phyloP scores from a whole-genome alignment of 2,888 invertebrate genomes.

The Macaria notata region DNA sequence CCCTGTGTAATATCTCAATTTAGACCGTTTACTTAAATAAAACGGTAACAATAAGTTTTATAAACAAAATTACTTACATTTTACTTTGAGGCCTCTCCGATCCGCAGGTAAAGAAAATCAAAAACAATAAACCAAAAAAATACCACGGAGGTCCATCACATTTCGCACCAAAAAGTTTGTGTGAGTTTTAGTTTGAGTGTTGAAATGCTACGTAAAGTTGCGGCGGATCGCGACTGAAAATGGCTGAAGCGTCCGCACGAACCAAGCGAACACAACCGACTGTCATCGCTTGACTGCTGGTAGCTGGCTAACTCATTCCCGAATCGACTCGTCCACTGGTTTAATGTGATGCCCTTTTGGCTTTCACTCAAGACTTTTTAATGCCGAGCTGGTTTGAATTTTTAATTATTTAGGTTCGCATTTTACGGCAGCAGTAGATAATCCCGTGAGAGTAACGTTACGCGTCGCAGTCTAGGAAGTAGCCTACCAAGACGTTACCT shows the following conservation, averaged over 20 bases:
- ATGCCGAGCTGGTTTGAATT: no score
- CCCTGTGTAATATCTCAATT: no score
- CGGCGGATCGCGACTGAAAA: slow-evolving; percentile 21
- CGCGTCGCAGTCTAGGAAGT: no score
- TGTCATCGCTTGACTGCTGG: neutral
- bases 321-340: no score
- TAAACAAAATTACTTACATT: no score
- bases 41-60: neutral
- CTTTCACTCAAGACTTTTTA: neutral
- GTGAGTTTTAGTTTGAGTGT: slow-evolving; percentile 8
- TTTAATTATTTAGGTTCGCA: no score
- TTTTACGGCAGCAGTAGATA: no score
- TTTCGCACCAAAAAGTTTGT: slow-evolving; percentile 16
- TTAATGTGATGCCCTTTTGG: neutral
- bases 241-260: slow-evolving; percentile 25
- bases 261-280: slow-evolving; percentile 17
- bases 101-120: neutral
- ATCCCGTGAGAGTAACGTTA: no score
- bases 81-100: no score
- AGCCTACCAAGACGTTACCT: no score
- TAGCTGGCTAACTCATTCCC: no score
- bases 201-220: slow-evolving; percentile 23
- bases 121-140: slow-evolving; percentile 7
- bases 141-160: slow-evolving; percentile 14
- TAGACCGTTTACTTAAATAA: no score